These are phyloP conservation scores for Ceratotherium simum DNA, from an alignment of 2,113 vertebrate species.

Conservation along the genomic window DNA sequence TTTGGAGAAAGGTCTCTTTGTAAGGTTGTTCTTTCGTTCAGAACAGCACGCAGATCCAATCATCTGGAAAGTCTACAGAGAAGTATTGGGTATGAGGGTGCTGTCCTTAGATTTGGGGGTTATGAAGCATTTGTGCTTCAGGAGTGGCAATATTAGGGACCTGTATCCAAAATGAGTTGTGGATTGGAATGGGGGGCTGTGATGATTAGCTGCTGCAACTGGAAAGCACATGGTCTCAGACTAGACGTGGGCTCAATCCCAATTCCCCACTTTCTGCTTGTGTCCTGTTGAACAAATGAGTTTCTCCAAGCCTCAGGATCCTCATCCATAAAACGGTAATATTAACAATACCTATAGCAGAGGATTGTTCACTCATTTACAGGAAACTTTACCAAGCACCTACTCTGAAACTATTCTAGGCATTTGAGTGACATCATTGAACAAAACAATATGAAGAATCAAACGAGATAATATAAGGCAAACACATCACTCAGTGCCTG, in stretches of 20 bases:
- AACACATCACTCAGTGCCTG: not conserved
- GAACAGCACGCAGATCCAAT: not conserved
- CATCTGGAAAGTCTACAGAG: not conserved
- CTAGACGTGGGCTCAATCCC: rapidly evolving
- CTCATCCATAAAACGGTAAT: not conserved
- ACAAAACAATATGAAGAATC: not conserved
- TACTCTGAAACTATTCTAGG: not conserved
- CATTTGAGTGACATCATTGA: not conserved
- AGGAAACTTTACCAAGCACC: not conserved
- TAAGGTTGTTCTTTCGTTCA: slow-evolving; percentile 8
- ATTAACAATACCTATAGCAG: not conserved
- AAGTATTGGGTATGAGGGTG: not conserved
- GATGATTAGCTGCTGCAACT: not conserved
- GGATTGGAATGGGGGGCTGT: no score
- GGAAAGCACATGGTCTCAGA: not conserved
- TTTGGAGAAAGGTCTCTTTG: slow-evolving; percentile 64
- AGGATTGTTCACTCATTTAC: not conserved
- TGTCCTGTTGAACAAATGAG: not conserved
- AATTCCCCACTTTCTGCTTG: not conserved
- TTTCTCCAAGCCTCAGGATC: not conserved
- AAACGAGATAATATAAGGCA: not conserved
- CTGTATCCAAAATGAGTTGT: not conserved
- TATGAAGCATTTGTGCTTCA: not conserved
- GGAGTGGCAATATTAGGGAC: not conserved
- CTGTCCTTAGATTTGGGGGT: not conserved